Evolutionary conservation across 2,113 vertebrate genomes (phyloP), one percentile per base, ranked within the genome.

Genomic region (Cyanoderma ruficeps): DNA sequence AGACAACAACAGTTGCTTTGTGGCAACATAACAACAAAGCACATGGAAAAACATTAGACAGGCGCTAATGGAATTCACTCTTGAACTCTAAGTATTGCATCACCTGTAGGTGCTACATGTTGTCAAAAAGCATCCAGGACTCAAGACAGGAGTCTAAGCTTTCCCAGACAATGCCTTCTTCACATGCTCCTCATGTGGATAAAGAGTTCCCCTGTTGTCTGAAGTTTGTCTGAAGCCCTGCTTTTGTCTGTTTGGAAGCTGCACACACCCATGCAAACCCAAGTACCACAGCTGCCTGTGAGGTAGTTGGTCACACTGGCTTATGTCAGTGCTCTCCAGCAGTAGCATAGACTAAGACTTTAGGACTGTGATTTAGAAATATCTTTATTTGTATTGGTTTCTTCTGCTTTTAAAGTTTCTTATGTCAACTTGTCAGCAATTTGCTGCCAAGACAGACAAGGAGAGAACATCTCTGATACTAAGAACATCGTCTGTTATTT

Each of bases 91-190:
- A 67, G 37, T 24, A 33, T 49, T 55, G 22, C 67, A 50, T 7
- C 37, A 72, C 9, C 5, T 24, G 16, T 20, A 78, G 37, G 25
- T 55, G 65, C n/a, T 25, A 35, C 56, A 17, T 0, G 0, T 13
- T 23, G 12, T 35, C 63, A 75, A 60, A 80, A 79, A 68, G 47
- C 19, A 33, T 30, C 27, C 39, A 55, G 17, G 33, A 75, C 30
- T 39, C 15, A 67, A 77, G n/a, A 87, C 21, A 2, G 4, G n/a
- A 84, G 15, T 16, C 56, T 8, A 3, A 55, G 44, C 8, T 71
- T 71, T 12, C 18, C 52, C 10, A 25, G 31, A 65, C 11, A 2
- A 1, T 35, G 50, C 24, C 37, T 61, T 84, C 42, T 75, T 74
- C 60, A 33, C 41, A 37, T 19, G 33, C 3, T 61, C 33, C 11